Conservation (phyloP, 2,888 invertebrate species). For the Cepaea hortensis region DNA sequence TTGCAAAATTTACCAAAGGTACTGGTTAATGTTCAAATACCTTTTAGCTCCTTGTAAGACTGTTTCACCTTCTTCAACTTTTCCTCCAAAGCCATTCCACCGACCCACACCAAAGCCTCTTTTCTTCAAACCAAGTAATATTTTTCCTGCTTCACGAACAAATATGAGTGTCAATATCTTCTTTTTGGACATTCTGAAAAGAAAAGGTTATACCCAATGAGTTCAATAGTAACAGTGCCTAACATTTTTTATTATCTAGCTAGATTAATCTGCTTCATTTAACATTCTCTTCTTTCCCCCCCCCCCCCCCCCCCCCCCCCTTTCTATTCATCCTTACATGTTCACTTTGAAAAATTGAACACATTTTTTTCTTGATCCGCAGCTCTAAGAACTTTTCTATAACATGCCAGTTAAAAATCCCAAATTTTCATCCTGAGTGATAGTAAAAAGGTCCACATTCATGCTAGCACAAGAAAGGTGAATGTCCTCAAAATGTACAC, state of each 20-base stretch:
- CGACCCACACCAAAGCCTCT: conserved; percentile 84
- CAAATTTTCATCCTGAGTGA: too few species aligned
- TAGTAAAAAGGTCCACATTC: too few species aligned
- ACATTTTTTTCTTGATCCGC: too few species aligned
- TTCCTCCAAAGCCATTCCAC: conserved; percentile 90
- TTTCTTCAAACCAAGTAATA: conserved; percentile 85
- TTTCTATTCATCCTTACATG: too few species aligned
- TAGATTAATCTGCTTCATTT: background rate
- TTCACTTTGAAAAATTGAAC: too few species aligned
- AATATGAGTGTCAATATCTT: conserved; percentile 78
- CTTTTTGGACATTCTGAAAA: conserved; percentile 26
- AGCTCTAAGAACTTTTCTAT: too few species aligned
- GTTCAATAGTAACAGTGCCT: background rate
- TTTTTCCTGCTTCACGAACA: conserved; percentile 74
- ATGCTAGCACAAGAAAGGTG: too few species aligned
- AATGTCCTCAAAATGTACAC: too few species aligned
- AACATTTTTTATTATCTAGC: background rate
- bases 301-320: too few species aligned
- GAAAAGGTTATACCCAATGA: background rate
- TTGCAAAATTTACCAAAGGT: too few species aligned
- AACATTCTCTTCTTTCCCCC: background rate
- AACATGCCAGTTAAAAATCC: too few species aligned
- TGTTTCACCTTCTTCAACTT: conserved; percentile 83
- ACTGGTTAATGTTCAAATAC: conserved; percentile 64
- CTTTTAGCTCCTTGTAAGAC: conserved; percentile 82